phyloP scores from a whole-genome alignment of 2,797 vertebrate genomes.

The Limnodromus scolopaceus region DNA sequence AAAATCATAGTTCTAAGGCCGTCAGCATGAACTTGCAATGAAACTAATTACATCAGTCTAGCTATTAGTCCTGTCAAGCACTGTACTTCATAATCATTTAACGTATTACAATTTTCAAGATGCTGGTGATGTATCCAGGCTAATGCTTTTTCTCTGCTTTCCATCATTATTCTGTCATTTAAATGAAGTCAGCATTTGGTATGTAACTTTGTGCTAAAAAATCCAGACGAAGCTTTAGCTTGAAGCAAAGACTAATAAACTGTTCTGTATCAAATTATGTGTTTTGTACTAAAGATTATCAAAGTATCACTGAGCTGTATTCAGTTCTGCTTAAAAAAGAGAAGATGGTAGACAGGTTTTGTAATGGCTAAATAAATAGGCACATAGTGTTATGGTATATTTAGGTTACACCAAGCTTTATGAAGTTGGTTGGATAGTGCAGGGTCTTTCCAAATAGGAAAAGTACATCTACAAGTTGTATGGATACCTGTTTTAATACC shows the following conservation, averaged over 20 bases:
- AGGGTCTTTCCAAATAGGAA: neutral
- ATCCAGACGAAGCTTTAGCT: neutral
- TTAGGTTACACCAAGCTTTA: neutral
- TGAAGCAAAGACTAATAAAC: neutral
- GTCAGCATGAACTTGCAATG: neutral
- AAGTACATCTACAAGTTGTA: neutral
- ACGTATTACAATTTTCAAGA: constrained; percentile 12
- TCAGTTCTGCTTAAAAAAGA: neutral
- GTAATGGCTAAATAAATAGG: neutral
- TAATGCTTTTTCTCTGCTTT: constrained; percentile 7
- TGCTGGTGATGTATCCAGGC: neutral
- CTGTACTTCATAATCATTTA: neutral
- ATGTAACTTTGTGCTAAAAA: neutral
- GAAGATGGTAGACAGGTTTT: neutral
- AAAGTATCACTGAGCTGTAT: neutral
- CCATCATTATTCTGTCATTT: neutral
- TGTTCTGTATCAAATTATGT: neutral
- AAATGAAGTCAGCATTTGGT: neutral
- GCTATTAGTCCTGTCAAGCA: constrained; percentile 9
- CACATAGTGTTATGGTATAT: neutral
- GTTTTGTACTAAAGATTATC: neutral
- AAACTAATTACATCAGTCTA: neutral
- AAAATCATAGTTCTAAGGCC: neutral
- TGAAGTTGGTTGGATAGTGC: neutral
- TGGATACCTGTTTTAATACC: neutral